Conservation (phyloP, 2,888 invertebrate species). For the Alentia gelatinosa region DNA sequence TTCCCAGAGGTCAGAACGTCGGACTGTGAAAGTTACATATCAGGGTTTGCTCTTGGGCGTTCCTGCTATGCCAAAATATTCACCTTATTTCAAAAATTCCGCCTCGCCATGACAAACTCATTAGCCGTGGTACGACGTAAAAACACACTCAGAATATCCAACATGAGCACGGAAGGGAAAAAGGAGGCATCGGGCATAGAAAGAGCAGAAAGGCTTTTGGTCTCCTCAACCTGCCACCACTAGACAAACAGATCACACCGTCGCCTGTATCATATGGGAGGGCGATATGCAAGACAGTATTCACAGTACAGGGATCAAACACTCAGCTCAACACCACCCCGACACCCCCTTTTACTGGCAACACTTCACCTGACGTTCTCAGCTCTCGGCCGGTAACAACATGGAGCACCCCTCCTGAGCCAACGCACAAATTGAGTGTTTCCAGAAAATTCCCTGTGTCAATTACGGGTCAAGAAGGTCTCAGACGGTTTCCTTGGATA, state of each 20-base stretch:
- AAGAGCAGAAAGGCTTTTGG: too few relatives aligned
- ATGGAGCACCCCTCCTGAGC: neutral
- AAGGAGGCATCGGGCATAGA: too few relatives aligned
- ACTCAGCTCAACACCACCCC: too few relatives aligned
- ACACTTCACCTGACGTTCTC: conserved; percentile 1
- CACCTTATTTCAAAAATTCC: too few relatives aligned
- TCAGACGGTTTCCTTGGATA: neutral
- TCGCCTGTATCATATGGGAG: neutral
- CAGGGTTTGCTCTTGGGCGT: too few relatives aligned
- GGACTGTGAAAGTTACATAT: too few relatives aligned
- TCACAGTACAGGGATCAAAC: neutral
- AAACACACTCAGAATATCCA: too few relatives aligned
- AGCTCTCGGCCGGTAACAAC: neutral
- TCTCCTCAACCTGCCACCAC: neutral
- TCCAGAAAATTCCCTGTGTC: conserved; percentile 21
- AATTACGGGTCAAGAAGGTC: neutral
- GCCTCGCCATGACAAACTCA: too few relatives aligned
- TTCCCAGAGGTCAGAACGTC: too few relatives aligned
- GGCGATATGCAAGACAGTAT: neutral
- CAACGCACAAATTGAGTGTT: neutral
- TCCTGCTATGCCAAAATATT: too few relatives aligned
- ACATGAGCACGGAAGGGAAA: too few relatives aligned
- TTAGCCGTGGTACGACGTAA: too few relatives aligned
- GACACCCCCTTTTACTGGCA: neutral
- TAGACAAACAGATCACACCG: neutral